Conservation (phyloP, 2,888 invertebrate species). For the Metacarcinus magister region DNA sequence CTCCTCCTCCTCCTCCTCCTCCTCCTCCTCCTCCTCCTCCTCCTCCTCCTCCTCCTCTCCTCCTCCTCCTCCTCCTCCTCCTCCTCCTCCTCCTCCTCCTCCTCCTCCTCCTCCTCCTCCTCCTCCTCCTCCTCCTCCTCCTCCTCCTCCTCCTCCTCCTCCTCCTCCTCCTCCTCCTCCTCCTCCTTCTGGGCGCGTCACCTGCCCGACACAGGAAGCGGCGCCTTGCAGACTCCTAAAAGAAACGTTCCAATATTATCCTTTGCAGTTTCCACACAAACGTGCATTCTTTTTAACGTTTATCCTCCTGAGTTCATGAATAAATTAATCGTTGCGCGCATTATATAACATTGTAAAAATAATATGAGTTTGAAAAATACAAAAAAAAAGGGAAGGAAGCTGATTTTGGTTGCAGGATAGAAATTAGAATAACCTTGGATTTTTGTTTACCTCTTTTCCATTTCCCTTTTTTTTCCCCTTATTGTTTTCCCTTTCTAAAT, state of each 20-base stretch:
- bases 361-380: background rate
- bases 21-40: background rate
- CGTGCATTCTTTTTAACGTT: background rate
- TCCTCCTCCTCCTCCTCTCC: background rate
- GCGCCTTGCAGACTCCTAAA: background rate
- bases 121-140: slow-evolving; percentile 17
- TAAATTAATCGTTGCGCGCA: background rate
- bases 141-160: background rate
- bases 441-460: no score
- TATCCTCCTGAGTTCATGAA: background rate
- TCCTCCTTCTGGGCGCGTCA: slow-evolving; percentile 41
- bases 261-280: background rate
- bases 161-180: background rate
- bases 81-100: background rate
- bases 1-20: background rate
- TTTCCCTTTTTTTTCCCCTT: no score
- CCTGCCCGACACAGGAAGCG: slow-evolving; percentile 63
- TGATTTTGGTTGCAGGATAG: background rate
- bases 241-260: slow-evolving; percentile 32
- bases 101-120: background rate
- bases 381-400: background rate
- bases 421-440: no score
- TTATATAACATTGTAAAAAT: background rate
- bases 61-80: background rate
- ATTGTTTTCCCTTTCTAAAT: no score